phyloP scores from a whole-genome alignment of 2,113 vertebrate genomes.

The Odocoileus hemionus region DNA sequence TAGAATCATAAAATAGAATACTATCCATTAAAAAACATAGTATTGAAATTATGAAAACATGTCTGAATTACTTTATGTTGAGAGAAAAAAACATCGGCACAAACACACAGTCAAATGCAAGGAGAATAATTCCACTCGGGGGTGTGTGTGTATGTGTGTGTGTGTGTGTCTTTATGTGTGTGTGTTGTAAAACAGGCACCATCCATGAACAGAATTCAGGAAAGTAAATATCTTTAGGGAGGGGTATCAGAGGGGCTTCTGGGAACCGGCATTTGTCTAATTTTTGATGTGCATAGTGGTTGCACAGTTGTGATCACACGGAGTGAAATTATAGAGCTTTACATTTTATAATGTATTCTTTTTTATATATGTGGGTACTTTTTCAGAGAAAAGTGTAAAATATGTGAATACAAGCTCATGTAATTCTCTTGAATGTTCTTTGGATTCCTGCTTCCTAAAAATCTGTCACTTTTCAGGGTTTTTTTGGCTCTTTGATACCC shows the following conservation, averaged over 20 bases:
- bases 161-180: not conserved
- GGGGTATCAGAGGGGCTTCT: not conserved
- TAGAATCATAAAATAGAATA: not conserved
- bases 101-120: not conserved
- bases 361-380: not conserved
- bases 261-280: not conserved
- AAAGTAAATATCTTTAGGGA: not conserved
- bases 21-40: not conserved
- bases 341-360: not conserved
- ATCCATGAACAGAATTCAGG: not conserved
- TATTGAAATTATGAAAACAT: not conserved
- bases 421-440: not conserved
- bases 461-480: not conserved
- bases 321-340: not conserved
- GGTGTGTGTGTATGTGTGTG: not conserved
- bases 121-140: not conserved
- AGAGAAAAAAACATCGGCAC: not conserved
- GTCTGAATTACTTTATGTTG: not conserved
- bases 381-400: not conserved
- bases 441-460: conserved; percentile 3
- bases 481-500: not conserved
- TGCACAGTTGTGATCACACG: not conserved
- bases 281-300: not conserved
- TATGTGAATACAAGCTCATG: not conserved
- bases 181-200: not conserved